Percentiles rank a stretch among this genome's conserved stretches.
Conservation (phyloP, 1,140 invertebrate genomes). For the Temnothorax curvispinosus region DNA sequence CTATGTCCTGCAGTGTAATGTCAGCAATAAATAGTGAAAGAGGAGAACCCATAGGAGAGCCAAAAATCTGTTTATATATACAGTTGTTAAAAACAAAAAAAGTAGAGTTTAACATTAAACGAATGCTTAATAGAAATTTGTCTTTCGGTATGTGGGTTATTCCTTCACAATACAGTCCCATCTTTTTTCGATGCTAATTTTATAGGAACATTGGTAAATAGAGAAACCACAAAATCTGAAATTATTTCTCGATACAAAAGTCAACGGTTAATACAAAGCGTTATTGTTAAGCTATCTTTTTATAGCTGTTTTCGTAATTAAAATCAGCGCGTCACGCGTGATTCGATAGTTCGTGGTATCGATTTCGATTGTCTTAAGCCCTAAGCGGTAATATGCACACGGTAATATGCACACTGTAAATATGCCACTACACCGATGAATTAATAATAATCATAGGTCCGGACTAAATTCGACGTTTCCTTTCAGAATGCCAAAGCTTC, state of each 20-base stretch:
- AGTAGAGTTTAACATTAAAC: too few species aligned
- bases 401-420: neutral
- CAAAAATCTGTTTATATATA: too few species aligned
- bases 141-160: too few species aligned
- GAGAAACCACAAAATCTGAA: too few species aligned
- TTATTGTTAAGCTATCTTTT: neutral
- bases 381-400: too few species aligned
- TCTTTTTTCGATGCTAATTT: neutral
- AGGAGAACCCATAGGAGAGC: too few species aligned
- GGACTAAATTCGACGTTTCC: neutral
- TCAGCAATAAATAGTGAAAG: too few species aligned
- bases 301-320: neutral
- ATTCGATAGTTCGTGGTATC: neutral
- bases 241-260: neutral
- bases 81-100: too few species aligned
- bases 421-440: neutral
- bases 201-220: too few species aligned
- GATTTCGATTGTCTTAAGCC: neutral
- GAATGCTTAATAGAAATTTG: too few species aligned
- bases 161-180: too few species aligned
- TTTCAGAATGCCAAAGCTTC: slow-evolving; percentile 97
- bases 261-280: neutral
- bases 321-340: neutral
- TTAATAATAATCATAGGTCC: neutral
- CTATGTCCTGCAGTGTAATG: too few species aligned